Evolutionary conservation across 23 tunicate species (phyloP).

Genomic region (Pegea sp.): DNA sequence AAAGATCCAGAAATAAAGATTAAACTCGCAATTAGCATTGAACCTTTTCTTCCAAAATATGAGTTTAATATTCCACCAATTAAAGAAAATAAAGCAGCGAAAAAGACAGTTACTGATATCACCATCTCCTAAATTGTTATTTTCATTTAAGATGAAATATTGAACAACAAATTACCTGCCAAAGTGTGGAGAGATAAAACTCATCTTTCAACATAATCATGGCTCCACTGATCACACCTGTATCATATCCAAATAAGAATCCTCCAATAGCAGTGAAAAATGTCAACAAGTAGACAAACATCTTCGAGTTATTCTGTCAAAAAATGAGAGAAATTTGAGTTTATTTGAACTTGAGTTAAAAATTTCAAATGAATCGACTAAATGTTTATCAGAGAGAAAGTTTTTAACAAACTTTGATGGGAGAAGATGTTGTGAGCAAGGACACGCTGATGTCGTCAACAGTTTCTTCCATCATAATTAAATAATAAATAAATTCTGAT

Average conservation of each 20-base stretch:
- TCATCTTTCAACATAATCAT: constrained; percentile 71
- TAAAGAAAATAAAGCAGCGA: constrained; percentile 75
- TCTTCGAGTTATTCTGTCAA: constrained; percentile 2
- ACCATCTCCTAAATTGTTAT: constrained; percentile 78
- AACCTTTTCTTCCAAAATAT: constrained; percentile 30
- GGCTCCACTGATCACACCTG: constrained; percentile 94
- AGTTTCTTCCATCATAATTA: no score
- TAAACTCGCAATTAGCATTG: constrained; percentile 45
- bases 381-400: no score
- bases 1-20: constrained; percentile 59
- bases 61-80: constrained; percentile 52
- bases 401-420: no score
- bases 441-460: no score
- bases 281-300: constrained; percentile 44
- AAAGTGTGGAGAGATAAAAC: constrained; percentile 19
- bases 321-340: no score
- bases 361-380: no score
- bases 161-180: constrained; percentile 47
- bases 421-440: no score
- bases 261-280: constrained; percentile 90
- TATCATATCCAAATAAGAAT: constrained; percentile 94
- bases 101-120: constrained; percentile 69
- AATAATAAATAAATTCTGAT: no score
- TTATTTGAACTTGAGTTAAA: no score
- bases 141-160: no score